Conservation (phyloP, 2,888 invertebrate genomes). For the Eupithecia centaureata region DNA sequence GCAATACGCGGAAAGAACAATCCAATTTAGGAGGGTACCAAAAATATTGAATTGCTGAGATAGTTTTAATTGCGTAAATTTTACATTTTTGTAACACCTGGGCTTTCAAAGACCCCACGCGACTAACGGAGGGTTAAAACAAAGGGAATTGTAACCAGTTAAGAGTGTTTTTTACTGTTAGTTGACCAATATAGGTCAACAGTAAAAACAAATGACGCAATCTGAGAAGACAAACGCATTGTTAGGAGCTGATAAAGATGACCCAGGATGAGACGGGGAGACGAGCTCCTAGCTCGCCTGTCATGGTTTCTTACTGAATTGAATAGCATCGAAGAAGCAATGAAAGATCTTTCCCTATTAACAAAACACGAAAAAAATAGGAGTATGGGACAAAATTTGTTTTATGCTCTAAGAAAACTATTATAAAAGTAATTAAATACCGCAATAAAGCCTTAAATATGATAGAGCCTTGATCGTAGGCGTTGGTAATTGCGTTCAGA, state of each 20-base stretch:
- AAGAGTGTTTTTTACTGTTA: background rate
- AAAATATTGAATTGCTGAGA: too few relatives aligned
- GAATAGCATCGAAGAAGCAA: background rate
- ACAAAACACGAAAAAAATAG: background rate
- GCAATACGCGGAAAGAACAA: too few relatives aligned
- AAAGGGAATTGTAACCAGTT: background rate
- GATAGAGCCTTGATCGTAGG: slow-evolving; percentile 22
- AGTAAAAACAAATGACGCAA: too few relatives aligned
- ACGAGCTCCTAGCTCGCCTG: background rate
- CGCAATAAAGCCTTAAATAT: background rate
- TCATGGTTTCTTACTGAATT: background rate
- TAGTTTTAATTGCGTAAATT: too few relatives aligned
- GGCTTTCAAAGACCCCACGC: too few relatives aligned
- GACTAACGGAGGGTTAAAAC: too few relatives aligned
- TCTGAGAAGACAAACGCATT: background rate
- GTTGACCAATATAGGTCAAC: slow-evolving; percentile 1
- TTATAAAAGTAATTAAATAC: background rate
- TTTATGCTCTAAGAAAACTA: background rate
- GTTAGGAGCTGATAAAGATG: background rate
- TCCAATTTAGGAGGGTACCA: too few relatives aligned
- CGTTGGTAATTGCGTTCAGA: slow-evolving; percentile 22
- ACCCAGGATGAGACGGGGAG: background rate
- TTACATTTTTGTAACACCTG: too few relatives aligned
- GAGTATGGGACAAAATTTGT: background rate
- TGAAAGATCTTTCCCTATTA: background rate